Evolutionary conservation across 2,888 invertebrate species (phyloP).

Genomic region (Glaucopsyche alexis): DNA sequence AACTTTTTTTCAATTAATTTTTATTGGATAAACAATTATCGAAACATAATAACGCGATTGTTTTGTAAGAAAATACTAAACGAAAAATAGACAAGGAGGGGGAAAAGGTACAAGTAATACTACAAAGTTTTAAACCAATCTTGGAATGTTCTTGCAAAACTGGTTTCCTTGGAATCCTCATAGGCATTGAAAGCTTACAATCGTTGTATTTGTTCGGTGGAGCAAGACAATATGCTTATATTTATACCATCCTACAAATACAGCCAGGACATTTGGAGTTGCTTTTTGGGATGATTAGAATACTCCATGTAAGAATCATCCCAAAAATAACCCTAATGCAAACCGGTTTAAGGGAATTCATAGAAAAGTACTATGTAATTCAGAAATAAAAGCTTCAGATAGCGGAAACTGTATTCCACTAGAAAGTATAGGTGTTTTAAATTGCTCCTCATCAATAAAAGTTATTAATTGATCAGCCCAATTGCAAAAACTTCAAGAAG

Average conservation of each 20-base stretch:
- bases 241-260: slow-evolving; percentile 14
- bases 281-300: neutral
- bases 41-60: too few species aligned
- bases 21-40: too few species aligned
- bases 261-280: neutral
- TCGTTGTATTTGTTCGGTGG: neutral
- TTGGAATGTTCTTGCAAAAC: slow-evolving; percentile 19
- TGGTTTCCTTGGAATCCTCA: slow-evolving; percentile 22
- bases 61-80: slow-evolving; percentile 18
- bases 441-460: slow-evolving; percentile 32
- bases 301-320: too few species aligned
- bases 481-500: too few species aligned
- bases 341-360: slow-evolving; percentile 24
- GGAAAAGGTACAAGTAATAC: slow-evolving; percentile 16
- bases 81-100: slow-evolving; percentile 21
- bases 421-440: slow-evolving; percentile 33
- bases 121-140: slow-evolving; percentile 22
- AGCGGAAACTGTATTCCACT: slow-evolving; percentile 32
- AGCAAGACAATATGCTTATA: slow-evolving; percentile 7
- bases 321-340: slow-evolving; percentile 2
- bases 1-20: too few species aligned
- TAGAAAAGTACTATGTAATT: slow-evolving; percentile 17
- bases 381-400: slow-evolving; percentile 25
- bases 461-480: slow-evolving; percentile 27
- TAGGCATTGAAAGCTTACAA: neutral